Conservation (phyloP, 2,888 invertebrate species). For the Fissipunctia ypsillon region DNA sequence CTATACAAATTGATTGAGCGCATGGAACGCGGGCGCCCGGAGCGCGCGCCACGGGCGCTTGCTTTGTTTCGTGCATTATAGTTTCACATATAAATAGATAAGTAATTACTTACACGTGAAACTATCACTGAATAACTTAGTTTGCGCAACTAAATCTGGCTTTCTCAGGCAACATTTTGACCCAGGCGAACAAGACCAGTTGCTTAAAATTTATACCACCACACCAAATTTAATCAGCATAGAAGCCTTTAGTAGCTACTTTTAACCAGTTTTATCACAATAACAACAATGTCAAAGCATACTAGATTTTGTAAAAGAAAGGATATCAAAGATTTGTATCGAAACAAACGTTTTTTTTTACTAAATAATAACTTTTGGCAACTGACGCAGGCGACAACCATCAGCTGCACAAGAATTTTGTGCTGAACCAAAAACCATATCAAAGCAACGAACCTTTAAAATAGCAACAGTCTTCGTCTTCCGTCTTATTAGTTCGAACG, state of each 20-base stretch:
- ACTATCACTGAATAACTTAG: too few relatives aligned
- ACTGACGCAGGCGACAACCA: not conserved
- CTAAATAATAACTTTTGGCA: not conserved
- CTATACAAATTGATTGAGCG: too few relatives aligned
- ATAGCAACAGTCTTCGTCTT: not conserved
- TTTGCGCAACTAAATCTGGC: too few relatives aligned
- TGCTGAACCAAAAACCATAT: not conserved
- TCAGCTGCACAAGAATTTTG: not conserved
- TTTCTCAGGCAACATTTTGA: not conserved
- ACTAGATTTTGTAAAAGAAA: conserved; percentile 1
- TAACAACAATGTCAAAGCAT: not conserved
- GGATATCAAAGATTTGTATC: not conserved
- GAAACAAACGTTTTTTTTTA: not conserved
- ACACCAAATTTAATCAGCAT: not conserved
- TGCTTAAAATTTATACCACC: not conserved
- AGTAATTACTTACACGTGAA: too few relatives aligned
- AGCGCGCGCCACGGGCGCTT: too few relatives aligned
- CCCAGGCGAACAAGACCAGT: not conserved
- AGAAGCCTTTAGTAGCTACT: not conserved
- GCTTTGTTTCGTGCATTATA: too few relatives aligned
- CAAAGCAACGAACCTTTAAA: not conserved
- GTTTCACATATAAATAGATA: too few relatives aligned
- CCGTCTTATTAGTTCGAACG: not conserved
- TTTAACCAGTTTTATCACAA: not conserved
- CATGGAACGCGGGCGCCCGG: too few relatives aligned